These are phyloP conservation scores for Atta texana DNA, from an alignment of 1,140 invertebrate species.

Conservation along the genomic window DNA sequence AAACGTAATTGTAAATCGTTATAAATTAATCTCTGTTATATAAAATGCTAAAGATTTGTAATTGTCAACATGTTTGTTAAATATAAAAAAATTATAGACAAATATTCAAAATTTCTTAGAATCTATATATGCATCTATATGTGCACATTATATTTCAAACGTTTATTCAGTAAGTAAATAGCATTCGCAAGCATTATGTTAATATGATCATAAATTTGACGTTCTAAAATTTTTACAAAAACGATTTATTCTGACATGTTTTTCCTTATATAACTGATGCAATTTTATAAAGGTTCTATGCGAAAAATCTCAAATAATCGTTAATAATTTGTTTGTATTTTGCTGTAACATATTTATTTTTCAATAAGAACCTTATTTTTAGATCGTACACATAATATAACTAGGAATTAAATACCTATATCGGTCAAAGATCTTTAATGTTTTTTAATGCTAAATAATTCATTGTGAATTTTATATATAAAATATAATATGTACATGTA, in stretches of 20 bases:
- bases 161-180: constrained; percentile 25
- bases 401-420: too few relatives aligned
- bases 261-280: neutral
- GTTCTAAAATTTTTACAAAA: neutral
- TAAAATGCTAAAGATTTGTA: neutral
- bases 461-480: too few relatives aligned
- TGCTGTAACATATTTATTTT: neutral
- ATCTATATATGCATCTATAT: too few relatives aligned
- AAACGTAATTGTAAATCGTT: neutral
- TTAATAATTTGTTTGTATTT: neutral
- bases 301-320: neutral
- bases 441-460: too few relatives aligned
- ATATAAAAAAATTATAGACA: neutral
- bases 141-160: constrained; percentile 24
- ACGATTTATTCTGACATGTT: neutral
- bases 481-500: too few relatives aligned
- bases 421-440: too few relatives aligned
- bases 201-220: constrained; percentile 21
- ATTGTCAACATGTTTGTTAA: neutral
- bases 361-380: neutral
- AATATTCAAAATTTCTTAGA: constrained; percentile 21
- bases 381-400: too few relatives aligned
- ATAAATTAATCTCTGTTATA: neutral
- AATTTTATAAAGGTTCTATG: neutral
- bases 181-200: neutral